Evolutionary conservation across 2,797 vertebrate species (phyloP).

Genomic region (Glyptemys insculpta): DNA sequence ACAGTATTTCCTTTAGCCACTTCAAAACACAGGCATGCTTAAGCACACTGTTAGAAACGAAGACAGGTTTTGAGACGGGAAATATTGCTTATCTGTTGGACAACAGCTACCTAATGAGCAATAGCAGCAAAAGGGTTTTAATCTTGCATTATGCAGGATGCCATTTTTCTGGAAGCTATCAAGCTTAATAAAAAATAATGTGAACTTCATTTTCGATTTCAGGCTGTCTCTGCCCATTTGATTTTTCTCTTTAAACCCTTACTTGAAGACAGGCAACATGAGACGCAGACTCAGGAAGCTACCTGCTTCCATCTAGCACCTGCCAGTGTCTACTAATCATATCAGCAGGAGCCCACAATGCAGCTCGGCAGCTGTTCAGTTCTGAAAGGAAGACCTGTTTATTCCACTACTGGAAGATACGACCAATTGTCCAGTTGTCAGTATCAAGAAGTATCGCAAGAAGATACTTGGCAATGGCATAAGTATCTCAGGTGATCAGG

Average conservation of each 20-base stretch:
- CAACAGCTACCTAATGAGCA: neutral
- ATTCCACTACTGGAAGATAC: neutral
- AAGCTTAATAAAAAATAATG: neutral
- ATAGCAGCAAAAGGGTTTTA: neutral
- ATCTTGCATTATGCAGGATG: neutral
- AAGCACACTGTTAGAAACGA: neutral
- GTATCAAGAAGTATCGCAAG: neutral
- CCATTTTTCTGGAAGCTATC: neutral
- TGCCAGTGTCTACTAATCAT: slow-evolving; percentile 3
- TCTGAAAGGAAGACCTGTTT: neutral
- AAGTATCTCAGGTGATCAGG: neutral
- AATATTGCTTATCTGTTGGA: neutral
- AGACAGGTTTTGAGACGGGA: accelerated
- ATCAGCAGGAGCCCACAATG: neutral
- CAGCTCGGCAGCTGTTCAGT: neutral
- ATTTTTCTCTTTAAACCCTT: neutral
- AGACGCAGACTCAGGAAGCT: neutral
- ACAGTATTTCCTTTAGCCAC: neutral
- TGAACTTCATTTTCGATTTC: neutral
- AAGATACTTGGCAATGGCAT: neutral
- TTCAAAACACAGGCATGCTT: neutral
- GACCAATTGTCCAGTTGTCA: neutral
- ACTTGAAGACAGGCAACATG: neutral
- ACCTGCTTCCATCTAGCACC: neutral
- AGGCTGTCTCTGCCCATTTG: neutral